These are phyloP conservation scores for Chauna torquata DNA, from an alignment of 2,113 vertebrate species.

Conservation along the genomic window DNA sequence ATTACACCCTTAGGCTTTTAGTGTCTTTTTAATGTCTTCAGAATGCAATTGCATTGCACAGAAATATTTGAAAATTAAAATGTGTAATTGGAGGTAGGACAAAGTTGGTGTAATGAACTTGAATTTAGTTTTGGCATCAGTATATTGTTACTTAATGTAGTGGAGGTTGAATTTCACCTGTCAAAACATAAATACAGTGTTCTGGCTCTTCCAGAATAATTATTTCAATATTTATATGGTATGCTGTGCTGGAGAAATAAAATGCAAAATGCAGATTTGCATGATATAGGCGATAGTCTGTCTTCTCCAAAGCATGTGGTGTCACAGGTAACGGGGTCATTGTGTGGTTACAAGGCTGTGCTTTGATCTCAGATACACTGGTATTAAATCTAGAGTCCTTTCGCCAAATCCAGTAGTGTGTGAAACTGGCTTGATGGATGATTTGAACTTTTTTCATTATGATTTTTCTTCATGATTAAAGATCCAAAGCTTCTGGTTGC, in stretches of 20 bases:
- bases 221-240: background rate
- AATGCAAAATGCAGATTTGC: conserved; percentile 24
- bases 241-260: background rate
- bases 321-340: background rate
- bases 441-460: background rate
- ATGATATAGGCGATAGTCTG: background rate
- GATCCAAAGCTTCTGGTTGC: background rate
- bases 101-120: background rate
- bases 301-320: background rate
- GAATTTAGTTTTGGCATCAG: background rate
- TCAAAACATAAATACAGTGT: background rate
- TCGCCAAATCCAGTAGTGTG: background rate
- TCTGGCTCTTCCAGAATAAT: background rate
- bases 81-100: background rate
- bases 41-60: background rate
- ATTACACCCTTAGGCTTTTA: background rate
- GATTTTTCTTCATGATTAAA: background rate
- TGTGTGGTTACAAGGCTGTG: background rate
- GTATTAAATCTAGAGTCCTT: fast-evolving
- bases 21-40: background rate
- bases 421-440: background rate
- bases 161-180: background rate
- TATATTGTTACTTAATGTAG: background rate
- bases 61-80: background rate
- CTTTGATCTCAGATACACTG: background rate